Percentiles rank a stretch among this genome's conserved stretches.
These are phyloP conservation scores for Amphiura filiformis DNA, from an alignment of 35 echinoderm and acorn worm species.

Conservation along the genomic window DNA sequence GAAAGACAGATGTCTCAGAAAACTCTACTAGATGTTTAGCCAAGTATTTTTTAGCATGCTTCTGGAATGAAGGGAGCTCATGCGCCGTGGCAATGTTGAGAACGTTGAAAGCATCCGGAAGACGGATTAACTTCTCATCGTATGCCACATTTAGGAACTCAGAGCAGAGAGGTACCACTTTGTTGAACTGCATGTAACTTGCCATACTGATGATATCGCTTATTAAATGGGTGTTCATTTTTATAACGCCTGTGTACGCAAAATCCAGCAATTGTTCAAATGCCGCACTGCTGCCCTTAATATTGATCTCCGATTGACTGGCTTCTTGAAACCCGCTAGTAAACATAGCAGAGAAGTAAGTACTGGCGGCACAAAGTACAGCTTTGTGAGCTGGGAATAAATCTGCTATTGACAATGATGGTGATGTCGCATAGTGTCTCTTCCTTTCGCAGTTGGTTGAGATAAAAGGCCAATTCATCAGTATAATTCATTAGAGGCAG, in stretches of 20 bases:
- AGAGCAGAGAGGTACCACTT: not conserved
- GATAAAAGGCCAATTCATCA: not conserved
- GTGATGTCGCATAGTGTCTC: not conserved
- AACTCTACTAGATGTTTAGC: not conserved
- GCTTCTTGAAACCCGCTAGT: not conserved
- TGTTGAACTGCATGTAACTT: conserved; percentile 3
- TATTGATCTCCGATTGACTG: not conserved
- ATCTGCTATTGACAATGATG: not conserved
- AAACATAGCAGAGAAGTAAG: not conserved
- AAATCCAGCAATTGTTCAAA: not conserved
- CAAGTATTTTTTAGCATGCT: not conserved
- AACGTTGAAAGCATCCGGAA: not conserved
- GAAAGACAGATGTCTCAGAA: not conserved
- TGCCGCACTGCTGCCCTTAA: not conserved
- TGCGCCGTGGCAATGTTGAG: not conserved
- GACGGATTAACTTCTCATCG: not conserved
- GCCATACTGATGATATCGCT: not conserved
- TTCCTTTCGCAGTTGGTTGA: not conserved
- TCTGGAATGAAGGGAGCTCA: not conserved
- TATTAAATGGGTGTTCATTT: not conserved
- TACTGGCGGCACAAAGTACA: not conserved
- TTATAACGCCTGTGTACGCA: not conserved
- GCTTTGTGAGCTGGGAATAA: not conserved
- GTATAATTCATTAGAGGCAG: not conserved
- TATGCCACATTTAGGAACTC: not conserved